Percentiles rank a stretch among this genome's conserved stretches.
phyloP scores from a whole-genome alignment of 1,140 invertebrate genomes.

The Linepithema humile region DNA sequence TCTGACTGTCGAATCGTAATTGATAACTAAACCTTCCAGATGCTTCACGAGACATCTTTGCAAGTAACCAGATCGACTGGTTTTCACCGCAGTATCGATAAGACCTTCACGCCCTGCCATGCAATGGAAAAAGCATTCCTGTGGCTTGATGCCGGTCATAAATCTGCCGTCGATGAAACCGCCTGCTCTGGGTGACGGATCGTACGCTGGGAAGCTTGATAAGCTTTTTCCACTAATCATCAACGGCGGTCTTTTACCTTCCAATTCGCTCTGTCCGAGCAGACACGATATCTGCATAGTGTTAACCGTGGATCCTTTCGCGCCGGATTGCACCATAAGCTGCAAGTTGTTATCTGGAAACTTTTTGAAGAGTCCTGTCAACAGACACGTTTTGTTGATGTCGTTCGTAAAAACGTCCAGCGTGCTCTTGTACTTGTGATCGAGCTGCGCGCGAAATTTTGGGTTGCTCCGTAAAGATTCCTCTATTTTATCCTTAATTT shows the following conservation, averaged over 20 bases:
- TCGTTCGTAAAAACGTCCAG: constrained; percentile 95
- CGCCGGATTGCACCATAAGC: constrained; percentile 98
- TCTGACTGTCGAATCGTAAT: constrained; percentile 97
- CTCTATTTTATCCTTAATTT: constrained; percentile 89
- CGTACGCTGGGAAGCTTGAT: constrained; percentile 96
- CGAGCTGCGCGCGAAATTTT: constrained; percentile 91
- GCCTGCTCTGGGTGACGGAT: constrained; percentile 95
- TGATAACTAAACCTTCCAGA: constrained; percentile 95
- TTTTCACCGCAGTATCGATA: constrained; percentile 95
- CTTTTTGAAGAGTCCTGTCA: constrained; percentile 91
- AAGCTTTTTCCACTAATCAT: constrained; percentile 97
- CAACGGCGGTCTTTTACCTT: constrained; percentile 97
- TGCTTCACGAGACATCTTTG: constrained; percentile 99
- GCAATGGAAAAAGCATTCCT: constrained; percentile 99
- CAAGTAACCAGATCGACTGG: constrained; percentile 98
- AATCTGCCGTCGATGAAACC: constrained; percentile 98
- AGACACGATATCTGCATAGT: constrained; percentile 99
- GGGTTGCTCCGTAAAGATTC: constrained; percentile 90
- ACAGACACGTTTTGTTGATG: constrained; percentile 94
- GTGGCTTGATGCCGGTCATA: constrained; percentile 96
- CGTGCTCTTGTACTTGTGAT: constrained; percentile 93
- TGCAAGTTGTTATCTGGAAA: constrained; percentile 99
- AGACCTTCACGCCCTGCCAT: constrained; percentile 99
- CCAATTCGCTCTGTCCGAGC: constrained; percentile 98
- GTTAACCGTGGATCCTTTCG: constrained; percentile 98